These are phyloP conservation scores for Dexiosoma caninum DNA, from an alignment of 2,888 invertebrate genomes.

Conservation along the genomic window DNA sequence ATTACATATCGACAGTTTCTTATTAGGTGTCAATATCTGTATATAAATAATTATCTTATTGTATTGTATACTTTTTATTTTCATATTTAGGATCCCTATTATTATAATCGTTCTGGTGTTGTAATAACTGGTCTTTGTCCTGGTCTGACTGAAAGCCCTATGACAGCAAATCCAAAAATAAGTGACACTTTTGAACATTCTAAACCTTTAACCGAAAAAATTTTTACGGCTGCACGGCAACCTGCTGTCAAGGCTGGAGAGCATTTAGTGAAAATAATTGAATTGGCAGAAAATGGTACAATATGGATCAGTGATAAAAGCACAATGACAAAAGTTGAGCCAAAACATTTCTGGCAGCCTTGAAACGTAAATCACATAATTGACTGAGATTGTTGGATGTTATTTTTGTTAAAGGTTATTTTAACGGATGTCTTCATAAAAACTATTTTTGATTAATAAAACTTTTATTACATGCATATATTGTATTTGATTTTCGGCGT, in stretches of 20 bases:
- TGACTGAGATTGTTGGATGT: too few relatives aligned
- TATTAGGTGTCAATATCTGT: too few relatives aligned
- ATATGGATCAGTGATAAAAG: slow-evolving; percentile 68
- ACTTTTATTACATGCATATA: too few relatives aligned
- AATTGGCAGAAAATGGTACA: slow-evolving; percentile 66
- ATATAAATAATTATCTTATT: too few relatives aligned
- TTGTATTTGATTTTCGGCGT: too few relatives aligned
- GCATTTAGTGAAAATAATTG: slow-evolving; percentile 65
- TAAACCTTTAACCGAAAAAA: slow-evolving; percentile 54
- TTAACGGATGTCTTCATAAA: too few relatives aligned
- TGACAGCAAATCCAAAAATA: slow-evolving; percentile 63
- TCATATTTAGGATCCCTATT: slow-evolving; percentile 62
- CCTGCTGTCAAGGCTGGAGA: slow-evolving; percentile 65
- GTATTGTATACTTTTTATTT: background rate
- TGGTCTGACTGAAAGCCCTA: slow-evolving; percentile 66
- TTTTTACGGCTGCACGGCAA: slow-evolving; percentile 62
- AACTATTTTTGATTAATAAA: too few relatives aligned
- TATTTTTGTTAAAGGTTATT: too few relatives aligned
- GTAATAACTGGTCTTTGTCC: slow-evolving; percentile 67
- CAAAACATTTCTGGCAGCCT: slow-evolving; percentile 65
- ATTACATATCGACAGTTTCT: too few relatives aligned
- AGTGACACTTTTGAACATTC: slow-evolving; percentile 66
- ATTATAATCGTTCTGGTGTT: slow-evolving; percentile 65
- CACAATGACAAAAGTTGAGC: slow-evolving; percentile 63
- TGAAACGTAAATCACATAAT: background rate